phyloP scores from a whole-genome alignment of 2,797 vertebrate genomes.

The Eptatretus atami region DNA sequence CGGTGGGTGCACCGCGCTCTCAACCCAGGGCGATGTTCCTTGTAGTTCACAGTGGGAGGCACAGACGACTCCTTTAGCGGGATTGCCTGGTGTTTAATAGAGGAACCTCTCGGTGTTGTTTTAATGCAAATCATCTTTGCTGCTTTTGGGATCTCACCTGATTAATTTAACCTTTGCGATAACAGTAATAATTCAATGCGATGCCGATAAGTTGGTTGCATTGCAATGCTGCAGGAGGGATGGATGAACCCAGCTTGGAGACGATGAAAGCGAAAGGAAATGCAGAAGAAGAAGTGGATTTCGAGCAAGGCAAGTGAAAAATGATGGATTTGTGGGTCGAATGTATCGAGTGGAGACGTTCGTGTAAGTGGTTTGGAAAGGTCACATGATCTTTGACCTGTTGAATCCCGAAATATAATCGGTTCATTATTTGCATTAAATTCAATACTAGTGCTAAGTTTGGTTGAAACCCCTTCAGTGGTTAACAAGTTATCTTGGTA shows the following conservation, averaged over 20 bases:
- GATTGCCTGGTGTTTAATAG: not conserved
- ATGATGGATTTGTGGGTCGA: not conserved
- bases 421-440: no score
- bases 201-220: not conserved
- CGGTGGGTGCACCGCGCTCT: slow-evolving; percentile 15
- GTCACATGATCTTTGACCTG: no score
- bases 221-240: slow-evolving; percentile 21
- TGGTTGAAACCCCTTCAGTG: no score
- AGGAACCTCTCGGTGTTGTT: not conserved
- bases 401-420: no score
- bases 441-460: no score
- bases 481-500: no score
- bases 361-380: no score
- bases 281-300: slow-evolving; percentile 39
- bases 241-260: slow-evolving; percentile 54
- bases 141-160: no score
- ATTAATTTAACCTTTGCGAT: no score
- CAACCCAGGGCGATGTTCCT: not conserved
- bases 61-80: not conserved
- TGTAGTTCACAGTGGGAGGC: not conserved
- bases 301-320: slow-evolving; percentile 26
- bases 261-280: slow-evolving; percentile 28
- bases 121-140: no score
- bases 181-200: no score
- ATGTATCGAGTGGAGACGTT: no score